phyloP scores from a whole-genome alignment of 2,113 vertebrate genomes.

The Ameiurus melas region DNA sequence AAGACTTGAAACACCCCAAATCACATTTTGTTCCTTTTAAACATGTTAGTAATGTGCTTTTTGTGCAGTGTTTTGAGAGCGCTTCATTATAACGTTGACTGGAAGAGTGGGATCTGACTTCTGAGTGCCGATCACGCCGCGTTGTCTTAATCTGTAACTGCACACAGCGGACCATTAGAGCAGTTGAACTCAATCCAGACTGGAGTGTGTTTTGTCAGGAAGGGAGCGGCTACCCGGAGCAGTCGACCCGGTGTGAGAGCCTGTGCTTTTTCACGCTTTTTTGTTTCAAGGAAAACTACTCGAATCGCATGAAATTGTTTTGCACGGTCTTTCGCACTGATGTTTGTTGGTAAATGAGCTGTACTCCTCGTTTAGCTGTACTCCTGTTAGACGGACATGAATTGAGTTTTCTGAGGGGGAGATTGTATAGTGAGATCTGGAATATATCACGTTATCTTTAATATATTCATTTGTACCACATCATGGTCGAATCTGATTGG shows the following conservation, averaged over 20 bases:
- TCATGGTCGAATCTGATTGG: not conserved
- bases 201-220: constrained; percentile 34
- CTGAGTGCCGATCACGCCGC: not conserved
- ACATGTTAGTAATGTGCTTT: not conserved
- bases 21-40: not conserved
- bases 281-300: no score
- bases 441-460: not conserved
- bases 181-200: constrained; percentile 30
- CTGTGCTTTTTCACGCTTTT: not conserved
- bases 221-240: constrained; percentile 36
- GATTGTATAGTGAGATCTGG: not conserved
- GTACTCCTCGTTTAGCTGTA: no score
- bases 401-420: no score
- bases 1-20: not conserved
- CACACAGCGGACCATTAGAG: constrained; percentile 23
- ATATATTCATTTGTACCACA: not conserved
- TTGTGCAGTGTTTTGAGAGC: not conserved
- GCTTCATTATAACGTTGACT: not conserved
- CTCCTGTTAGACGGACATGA: no score
- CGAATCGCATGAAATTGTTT: no score
- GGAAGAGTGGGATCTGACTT: not conserved
- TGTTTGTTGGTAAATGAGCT: no score
- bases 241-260: constrained; percentile 19
- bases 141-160: constrained; percentile 6
- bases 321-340: no score